These are phyloP conservation scores for Coendou prehensilis DNA, from an alignment of 2,797 vertebrate genomes.

Conservation along the genomic window DNA sequence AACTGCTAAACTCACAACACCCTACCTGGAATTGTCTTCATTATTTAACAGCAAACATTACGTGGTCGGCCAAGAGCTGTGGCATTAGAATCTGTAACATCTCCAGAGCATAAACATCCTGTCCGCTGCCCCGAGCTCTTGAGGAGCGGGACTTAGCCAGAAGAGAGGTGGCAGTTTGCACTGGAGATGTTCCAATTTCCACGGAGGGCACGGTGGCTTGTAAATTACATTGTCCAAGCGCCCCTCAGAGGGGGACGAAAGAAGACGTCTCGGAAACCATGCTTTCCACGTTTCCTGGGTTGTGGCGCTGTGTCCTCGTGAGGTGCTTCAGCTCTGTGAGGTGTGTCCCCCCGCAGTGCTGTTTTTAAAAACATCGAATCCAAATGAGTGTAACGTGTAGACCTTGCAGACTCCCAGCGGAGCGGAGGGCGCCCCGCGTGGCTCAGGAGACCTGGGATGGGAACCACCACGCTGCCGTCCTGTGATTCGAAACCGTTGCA, in stretches of 20 bases:
- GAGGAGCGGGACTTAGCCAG: conserved; percentile 74
- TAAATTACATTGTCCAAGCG: conserved; percentile 60
- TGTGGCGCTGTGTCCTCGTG: neutral
- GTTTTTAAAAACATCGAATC: neutral
- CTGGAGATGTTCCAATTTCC: conserved; percentile 59
- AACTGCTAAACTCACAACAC: conserved; percentile 62
- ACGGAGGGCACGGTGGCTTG: neutral
- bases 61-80: conserved; percentile 55
- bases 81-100: conserved; percentile 37
- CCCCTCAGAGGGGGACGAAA: conserved; percentile 65
- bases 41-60: conserved; percentile 65
- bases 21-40: neutral
- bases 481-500: neutral
- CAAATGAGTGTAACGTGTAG: neutral
- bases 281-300: neutral
- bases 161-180: conserved; percentile 74
- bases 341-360: neutral
- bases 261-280: neutral
- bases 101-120: conserved; percentile 54
- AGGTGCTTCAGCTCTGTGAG: neutral
- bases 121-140: conserved; percentile 64
- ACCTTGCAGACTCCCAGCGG: neutral
- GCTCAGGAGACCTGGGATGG: neutral
- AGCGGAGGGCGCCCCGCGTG: too few relatives aligned
- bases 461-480: too few relatives aligned